Evolutionary conservation across 2,797 vertebrate genomes (phyloP).

Genomic region (Gorsachius magnificus): DNA sequence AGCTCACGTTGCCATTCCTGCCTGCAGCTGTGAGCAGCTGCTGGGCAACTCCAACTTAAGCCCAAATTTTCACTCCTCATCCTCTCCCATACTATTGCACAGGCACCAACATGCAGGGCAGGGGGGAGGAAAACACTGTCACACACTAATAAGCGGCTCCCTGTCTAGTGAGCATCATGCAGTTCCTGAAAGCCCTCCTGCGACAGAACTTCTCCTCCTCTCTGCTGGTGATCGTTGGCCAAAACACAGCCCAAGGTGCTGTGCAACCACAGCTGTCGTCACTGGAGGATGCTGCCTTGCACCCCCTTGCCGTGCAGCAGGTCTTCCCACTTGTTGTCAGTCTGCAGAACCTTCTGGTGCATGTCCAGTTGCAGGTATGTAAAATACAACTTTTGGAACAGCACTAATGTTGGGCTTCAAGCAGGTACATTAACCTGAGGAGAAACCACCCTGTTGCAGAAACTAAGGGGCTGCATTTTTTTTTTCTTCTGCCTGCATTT

Average conservation of each 20-base stretch:
- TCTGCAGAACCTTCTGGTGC: constrained; percentile 86
- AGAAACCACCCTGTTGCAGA: neutral
- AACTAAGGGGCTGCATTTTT: neutral
- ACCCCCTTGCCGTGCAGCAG: constrained; percentile 80
- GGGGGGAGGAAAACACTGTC: neutral
- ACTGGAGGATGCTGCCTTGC: constrained; percentile 75
- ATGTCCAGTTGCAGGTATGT: constrained; percentile 72
- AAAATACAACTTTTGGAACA: neutral
- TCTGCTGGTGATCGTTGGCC: constrained; percentile 75
- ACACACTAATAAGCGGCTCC: neutral
- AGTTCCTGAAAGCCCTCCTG: constrained; percentile 83
- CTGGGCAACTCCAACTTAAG: neutral
- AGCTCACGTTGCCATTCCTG: neutral
- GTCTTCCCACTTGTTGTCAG: constrained; percentile 77
- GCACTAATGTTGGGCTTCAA: neutral
- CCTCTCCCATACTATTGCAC: neutral
- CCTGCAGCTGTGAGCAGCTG: neutral
- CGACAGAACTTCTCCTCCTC: constrained; percentile 83
- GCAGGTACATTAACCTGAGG: neutral
- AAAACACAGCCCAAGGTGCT: constrained; percentile 21
- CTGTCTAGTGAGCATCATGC: constrained; percentile 82
- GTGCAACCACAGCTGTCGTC: constrained; percentile 36
- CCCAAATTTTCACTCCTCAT: neutral
- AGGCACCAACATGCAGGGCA: neutral
- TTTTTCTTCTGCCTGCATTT: neutral